Evolutionary conservation across 2,797 vertebrate genomes (phyloP), one percentile per base, ranked within the genome.

Genomic region (Limosa lapponica): DNA sequence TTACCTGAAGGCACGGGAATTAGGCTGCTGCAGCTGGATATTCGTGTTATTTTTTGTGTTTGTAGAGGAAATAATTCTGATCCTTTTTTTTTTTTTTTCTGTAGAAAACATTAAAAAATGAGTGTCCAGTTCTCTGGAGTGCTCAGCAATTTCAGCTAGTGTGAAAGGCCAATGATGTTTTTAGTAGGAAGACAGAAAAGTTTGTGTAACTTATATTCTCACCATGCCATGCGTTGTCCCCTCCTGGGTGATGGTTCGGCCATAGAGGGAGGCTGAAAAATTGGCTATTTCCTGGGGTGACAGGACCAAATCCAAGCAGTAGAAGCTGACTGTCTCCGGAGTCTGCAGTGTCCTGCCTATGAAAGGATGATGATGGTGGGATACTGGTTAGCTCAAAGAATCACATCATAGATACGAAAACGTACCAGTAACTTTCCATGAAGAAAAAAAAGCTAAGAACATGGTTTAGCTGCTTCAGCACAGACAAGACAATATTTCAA

Each of bases 371-470:
- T 0, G 14, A 44, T 67, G 52, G 41, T 69, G 57, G 49, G 57
- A 67, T 34, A 27, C 52, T 7, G 4, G 25, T 83, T 37, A 61
- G 39, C 43, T 48, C 39, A 28, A 83, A 55, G 37, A 78, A 62
- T 81, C 73, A 27, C 58, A 3, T 58, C 54, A 62, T 13, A 16
- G 65, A 28, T 90, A 65, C 5, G 39, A 82, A 86, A 94, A 16
- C 14, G 16, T 83, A 22, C 85, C 2, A 6, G 93, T 96, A 95
- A 95, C 92, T 95, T 95, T 97, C 94, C 94, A 82, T 8, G 12
- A 58, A 51, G 69, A 18, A 73, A 93, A 86, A 78, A 72, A 72
- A 65, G 3, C 51, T 83, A 24, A 92, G 44, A 81, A 80, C 0
- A 3, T 44, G 25, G 74, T 89, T 93, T 87, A 93, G 83, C 93